phyloP scores from a whole-genome alignment of 2,797 vertebrate genomes.

The Tinamus major region DNA sequence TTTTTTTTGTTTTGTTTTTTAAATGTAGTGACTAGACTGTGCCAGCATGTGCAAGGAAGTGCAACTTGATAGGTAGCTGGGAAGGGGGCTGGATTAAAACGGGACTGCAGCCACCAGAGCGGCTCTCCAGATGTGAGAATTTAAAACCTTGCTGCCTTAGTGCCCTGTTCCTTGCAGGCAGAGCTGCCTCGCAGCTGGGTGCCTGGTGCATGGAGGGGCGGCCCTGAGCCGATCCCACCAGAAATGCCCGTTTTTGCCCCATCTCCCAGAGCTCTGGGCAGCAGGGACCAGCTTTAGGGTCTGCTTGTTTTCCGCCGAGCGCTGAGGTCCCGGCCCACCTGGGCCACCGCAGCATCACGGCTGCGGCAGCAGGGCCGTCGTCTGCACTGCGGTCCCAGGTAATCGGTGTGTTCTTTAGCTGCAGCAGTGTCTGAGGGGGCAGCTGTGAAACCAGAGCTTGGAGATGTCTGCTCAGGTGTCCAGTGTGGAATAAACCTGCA shows the following conservation, averaged over 20 bases:
- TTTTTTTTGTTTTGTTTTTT: too few relatives aligned
- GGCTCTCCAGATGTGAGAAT: not conserved
- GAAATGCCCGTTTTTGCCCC: not conserved
- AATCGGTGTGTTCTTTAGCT: fast-evolving
- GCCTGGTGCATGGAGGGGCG: not conserved
- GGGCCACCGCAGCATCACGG: fast-evolving
- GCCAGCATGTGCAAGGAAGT: not conserved
- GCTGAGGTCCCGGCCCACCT: too few relatives aligned
- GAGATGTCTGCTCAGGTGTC: not conserved
- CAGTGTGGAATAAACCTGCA: not conserved
- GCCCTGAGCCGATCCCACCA: not conserved
- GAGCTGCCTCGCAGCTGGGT: not conserved
- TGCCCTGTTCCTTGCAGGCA: not conserved
- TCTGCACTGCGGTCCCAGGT: not conserved
- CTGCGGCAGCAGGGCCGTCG: not conserved
- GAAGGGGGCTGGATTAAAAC: not conserved
- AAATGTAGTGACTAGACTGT: not conserved
- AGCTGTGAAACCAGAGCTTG: not conserved
- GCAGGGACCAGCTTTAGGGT: too few relatives aligned
- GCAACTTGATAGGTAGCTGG: not conserved
- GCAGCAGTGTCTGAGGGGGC: fast-evolving
- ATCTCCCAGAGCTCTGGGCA: too few relatives aligned
- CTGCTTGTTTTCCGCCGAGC: too few relatives aligned
- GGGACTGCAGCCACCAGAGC: fast-evolving
- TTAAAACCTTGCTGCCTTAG: not conserved